Base-by-base conservation (phyloP, 2,797 vertebrate genomes). In the Tarsius wallacei region DNA sequence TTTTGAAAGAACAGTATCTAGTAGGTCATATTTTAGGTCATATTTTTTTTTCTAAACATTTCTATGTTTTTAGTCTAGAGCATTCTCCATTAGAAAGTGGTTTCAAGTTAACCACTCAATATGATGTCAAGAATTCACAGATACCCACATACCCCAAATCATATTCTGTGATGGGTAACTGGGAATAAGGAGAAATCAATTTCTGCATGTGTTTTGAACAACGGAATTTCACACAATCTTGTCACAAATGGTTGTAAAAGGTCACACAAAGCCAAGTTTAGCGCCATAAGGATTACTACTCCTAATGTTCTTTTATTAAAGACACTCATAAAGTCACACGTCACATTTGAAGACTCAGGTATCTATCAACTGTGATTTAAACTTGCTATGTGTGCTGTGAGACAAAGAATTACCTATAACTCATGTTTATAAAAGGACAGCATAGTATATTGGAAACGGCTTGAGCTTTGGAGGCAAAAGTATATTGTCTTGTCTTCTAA, bases 1-100 rank as follows among this genome's bases (percentile, higher is more conserved):
- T 53, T 93, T 96, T 53, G 47, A 85, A 87, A 97, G 49, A 92
- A 4, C 55, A 87, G 87, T 47, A 8, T 49, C 73, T 96, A 81
- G 51, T 59, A 90, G 92, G 42, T 42, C 42, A 85, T 55, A 36
- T 80, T 95, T 98, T 95, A 95, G n/a, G 59, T 68, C 55, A 47
- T 33, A 36, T 42, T 95, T 26, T 93, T 70, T 89, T 47, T 21
- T 22, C n/a, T 42, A 51, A 87, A 0, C 0, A 7, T 78, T 82
- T 96, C 92, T 92, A 95, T 33, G 73, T 85, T 96, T 95, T 90
- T 93, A 96, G 97, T 85, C 51, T n/a, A 96, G n/a, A 90, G 7
- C n/a, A 5, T 82, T 96, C 53, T 94, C 55, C 36, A 63, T 59
- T 90, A 85, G 94, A 87, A 91, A 88, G 59, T 64, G 7, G 26